A percentile compares a stretch with the other conserved stretches of the same genome.
Conservation (phyloP, 2,797 vertebrate species). For the Characodon lateralis region DNA sequence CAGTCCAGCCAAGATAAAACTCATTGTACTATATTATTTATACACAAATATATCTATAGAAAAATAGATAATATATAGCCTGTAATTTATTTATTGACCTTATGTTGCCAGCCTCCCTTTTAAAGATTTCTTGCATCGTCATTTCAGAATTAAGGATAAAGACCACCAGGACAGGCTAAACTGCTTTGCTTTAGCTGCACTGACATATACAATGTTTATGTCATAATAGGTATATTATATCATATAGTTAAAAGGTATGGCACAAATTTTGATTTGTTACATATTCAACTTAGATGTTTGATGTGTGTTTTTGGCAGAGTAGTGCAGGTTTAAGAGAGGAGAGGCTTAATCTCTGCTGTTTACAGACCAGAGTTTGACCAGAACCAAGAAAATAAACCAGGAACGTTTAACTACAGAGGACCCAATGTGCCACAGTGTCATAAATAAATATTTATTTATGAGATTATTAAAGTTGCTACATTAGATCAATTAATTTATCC, state of each 20-base stretch:
- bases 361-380: constrained; percentile 69
- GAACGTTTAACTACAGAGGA: background rate
- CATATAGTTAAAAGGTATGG: background rate
- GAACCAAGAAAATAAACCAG: constrained; percentile 60
- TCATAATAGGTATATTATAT: constrained; percentile 38
- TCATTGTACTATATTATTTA: constrained; percentile 71
- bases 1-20: constrained; percentile 48
- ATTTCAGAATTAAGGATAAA: constrained; percentile 42
- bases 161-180: constrained; percentile 64
- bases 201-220: constrained; percentile 74
- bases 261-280: background rate
- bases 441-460: background rate
- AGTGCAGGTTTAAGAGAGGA: constrained; percentile 61
- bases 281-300: constrained; percentile 76
- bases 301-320: constrained; percentile 71
- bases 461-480: background rate
- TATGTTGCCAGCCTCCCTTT: constrained; percentile 26
- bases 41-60: constrained; percentile 74
- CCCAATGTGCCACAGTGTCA: background rate
- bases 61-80: constrained; percentile 72
- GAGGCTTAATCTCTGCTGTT: constrained; percentile 56
- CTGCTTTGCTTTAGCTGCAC: constrained; percentile 62
- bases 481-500: background rate
- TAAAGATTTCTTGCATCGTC: constrained; percentile 31
- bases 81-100: constrained; percentile 79